Base-by-base conservation (phyloP, 1,140 invertebrate species). In the Berghia stephanieae region DNA sequence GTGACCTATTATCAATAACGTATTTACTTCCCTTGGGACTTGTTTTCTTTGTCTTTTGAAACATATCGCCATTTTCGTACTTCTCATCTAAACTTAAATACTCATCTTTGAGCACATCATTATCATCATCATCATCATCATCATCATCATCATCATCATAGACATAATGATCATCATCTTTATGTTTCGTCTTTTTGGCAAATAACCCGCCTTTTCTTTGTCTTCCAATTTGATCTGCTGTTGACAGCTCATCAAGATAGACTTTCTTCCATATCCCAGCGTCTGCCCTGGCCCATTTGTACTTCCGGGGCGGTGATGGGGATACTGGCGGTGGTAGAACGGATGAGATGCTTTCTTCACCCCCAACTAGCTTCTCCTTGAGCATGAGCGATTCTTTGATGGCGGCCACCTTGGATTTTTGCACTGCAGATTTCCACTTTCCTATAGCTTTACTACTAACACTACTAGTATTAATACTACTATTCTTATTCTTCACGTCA, bases 191-290 rank as follows among this genome's bases (percentile, higher is more conserved):
- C 40, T 24, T 27, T 44, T 10, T 24, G 16, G 24, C 31, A 36
- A 38, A 5, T 34, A 5, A 38, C 27, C 2, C 27, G 18, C 40
- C 52, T 57, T 69, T 43, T 69, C 36, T 43, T 13, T 60, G 52
- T 10, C 1, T 8, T 21, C 24, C 16, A 24, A 5, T 21, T 21
- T 27, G 0, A 21, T 57, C 55, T 6, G 34, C 2, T 16, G 13
- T 10, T 1, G 42, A 27, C 3, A n/a, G n/a, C n/a, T 77, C 78
- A 31, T 70, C 57, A 24, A 77, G 69, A 34, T 79, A 79, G 4
- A 77, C 46, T 27, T 80, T 80, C 42, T 70, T 77, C 79, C 79
- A 80, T 0, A 80, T 74, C 0, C 79, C 79, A 10, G 75, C 43
- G 5, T 80, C 79, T 8, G 60, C 57, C 6, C 75, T 42, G 16